Conservation (phyloP, 2,797 vertebrate genomes). For the Holocentrus rufus region DNA sequence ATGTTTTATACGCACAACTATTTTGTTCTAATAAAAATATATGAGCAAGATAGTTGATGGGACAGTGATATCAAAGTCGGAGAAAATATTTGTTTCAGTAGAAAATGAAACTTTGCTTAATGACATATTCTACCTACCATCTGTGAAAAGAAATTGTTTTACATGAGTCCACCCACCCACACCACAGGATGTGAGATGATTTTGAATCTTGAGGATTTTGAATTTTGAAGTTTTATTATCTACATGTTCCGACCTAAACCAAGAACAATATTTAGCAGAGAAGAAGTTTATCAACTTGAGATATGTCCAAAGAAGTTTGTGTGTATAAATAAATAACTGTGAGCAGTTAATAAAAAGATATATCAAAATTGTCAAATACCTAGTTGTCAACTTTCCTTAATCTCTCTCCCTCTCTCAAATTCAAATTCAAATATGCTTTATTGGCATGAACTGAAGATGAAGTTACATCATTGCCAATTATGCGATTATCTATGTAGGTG, state of each 20-base stretch:
- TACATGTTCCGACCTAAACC: slow-evolving; percentile 18
- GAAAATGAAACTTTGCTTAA: background rate
- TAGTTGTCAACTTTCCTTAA: background rate
- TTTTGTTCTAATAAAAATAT: background rate
- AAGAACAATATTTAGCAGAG: slow-evolving; percentile 33
- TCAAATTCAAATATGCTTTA: too few relatives aligned
- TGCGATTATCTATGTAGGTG: too few relatives aligned
- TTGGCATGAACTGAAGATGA: too few relatives aligned
- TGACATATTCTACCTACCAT: slow-evolving; percentile 1
- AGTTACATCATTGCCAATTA: too few relatives aligned
- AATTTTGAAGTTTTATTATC: slow-evolving; percentile 19
- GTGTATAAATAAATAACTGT: slow-evolving; percentile 53
- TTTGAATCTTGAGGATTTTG: too few relatives aligned
- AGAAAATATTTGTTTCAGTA: background rate
- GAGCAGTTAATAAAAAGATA: slow-evolving; percentile 54
- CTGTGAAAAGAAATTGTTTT: slow-evolving; percentile 1
- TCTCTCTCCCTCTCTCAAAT: background rate
- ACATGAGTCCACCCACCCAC: slow-evolving; percentile 4
- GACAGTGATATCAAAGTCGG: background rate
- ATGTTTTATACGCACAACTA: slow-evolving; percentile 13
- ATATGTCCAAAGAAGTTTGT: slow-evolving; percentile 40
- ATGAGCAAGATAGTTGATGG: slow-evolving; percentile 5
- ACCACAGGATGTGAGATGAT: slow-evolving; percentile 1
- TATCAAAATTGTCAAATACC: slow-evolving; percentile 24
- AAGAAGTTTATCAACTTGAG: slow-evolving; percentile 1